phyloP scores from a whole-genome alignment of 64 coral and sea anemone genomes.

The Dendrophyllia cribrosa region DNA sequence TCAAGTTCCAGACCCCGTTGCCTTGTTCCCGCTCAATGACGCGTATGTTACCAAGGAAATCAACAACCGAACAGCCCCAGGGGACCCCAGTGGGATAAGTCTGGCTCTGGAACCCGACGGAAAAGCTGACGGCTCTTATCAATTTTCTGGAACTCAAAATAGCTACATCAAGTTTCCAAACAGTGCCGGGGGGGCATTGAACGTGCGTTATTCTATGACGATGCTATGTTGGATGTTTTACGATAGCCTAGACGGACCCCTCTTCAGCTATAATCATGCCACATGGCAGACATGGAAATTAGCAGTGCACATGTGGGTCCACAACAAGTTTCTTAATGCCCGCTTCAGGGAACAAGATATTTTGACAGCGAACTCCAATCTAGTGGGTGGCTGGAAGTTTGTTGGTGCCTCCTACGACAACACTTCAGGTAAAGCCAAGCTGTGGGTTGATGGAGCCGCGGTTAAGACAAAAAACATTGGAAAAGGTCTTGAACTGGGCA shows the following conservation, averaged over 20 bases:
- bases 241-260: neutral
- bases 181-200: neutral
- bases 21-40: neutral
- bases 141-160: neutral
- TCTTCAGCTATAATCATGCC: neutral
- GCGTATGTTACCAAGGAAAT: neutral
- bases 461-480: too few relatives aligned
- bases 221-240: neutral
- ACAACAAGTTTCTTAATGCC: neutral
- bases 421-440: neutral
- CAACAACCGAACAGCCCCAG: neutral
- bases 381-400: neutral
- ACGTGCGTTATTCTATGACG: constrained; percentile 7
- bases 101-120: neutral
- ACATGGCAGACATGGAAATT: neutral
- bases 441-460: too few relatives aligned
- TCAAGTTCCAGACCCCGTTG: constrained; percentile 8
- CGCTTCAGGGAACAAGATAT: neutral
- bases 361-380: neutral
- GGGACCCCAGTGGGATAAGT: neutral
- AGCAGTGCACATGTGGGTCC: neutral
- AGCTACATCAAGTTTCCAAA: constrained; percentile 8
- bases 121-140: neutral
- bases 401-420: neutral
- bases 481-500: too few relatives aligned